phyloP scores from a whole-genome alignment of 2,888 invertebrate genomes.

The Phrixothrix hirtus region DNA sequence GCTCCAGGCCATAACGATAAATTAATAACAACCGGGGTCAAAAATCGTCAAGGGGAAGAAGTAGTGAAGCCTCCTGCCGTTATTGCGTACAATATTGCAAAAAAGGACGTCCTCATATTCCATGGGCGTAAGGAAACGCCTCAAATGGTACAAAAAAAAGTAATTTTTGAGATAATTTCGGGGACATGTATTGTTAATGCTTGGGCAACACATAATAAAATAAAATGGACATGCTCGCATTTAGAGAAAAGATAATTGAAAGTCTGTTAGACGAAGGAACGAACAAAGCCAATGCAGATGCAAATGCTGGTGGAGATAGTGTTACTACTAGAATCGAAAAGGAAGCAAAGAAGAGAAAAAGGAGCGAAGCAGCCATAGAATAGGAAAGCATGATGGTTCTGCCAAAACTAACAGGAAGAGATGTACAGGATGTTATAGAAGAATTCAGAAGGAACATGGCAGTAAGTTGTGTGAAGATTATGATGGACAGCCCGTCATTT shows the following conservation, averaged over 20 bases:
- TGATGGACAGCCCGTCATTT: conserved; percentile 5
- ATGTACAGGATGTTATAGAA: conserved; percentile 18
- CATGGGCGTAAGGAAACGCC: conserved; percentile 2
- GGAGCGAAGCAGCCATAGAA: conserved; percentile 10
- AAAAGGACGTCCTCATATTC: conserved; percentile 15
- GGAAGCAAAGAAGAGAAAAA: neutral
- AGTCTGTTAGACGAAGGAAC: too few species aligned
- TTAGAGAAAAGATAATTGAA: too few species aligned
- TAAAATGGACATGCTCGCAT: too few species aligned
- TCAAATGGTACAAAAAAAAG: too few species aligned
- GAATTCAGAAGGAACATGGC: conserved; percentile 21
- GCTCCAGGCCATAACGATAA: too few species aligned
- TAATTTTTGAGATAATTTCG: conserved; percentile 2
- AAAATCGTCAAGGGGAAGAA: neutral
- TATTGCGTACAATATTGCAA: conserved; percentile 4
- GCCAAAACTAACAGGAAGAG: conserved; percentile 24
- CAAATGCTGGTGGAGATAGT: too few species aligned
- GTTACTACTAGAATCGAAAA: too few species aligned
- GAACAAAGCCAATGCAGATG: neutral
- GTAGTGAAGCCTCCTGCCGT: conserved; percentile 7
- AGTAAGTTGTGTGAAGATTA: conserved; percentile 15
- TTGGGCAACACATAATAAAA: too few species aligned
- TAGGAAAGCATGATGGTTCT: conserved; percentile 23
- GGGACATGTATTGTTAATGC: neutral
- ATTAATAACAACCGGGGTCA: neutral